Evolutionary conservation across 2,113 vertebrate species (phyloP).

Genomic region (Canis aureus): DNA sequence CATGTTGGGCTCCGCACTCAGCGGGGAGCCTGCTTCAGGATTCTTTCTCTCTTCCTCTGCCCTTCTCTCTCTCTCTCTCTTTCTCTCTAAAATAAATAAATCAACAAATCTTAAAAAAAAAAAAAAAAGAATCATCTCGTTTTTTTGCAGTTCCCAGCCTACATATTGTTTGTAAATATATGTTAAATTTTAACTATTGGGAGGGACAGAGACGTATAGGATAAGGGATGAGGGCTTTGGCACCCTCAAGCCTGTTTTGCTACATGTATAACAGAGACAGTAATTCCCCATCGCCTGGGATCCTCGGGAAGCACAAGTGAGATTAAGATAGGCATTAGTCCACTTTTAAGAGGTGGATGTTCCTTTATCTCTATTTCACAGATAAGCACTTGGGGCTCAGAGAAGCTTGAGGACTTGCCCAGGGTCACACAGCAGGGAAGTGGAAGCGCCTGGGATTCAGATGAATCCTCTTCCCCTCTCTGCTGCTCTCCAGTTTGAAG

Average conservation of each 20-base stretch:
- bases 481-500: neutral
- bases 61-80: neutral
- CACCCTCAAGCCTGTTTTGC: neutral
- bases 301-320: neutral
- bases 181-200: slow-evolving; percentile 34
- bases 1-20: neutral
- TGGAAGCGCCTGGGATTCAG: neutral
- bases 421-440: neutral
- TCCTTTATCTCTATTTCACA: slow-evolving; percentile 8
- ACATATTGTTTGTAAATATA: slow-evolving; percentile 14
- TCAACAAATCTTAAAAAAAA: neutral
- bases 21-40: neutral
- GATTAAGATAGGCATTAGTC: neutral
- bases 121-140: neutral
- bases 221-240: neutral
- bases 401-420: neutral
- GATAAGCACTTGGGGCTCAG: slow-evolving; percentile 14
- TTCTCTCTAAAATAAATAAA: neutral
- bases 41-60: neutral
- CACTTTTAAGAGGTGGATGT: neutral
- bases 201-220: neutral
- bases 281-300: neutral
- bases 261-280: neutral
- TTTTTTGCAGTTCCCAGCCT: neutral
- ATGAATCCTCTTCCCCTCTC: neutral